Evolutionary conservation across 2,888 invertebrate species (phyloP), one percentile per base, ranked within the genome.

Genomic region (Drymonia ruficornis): DNA sequence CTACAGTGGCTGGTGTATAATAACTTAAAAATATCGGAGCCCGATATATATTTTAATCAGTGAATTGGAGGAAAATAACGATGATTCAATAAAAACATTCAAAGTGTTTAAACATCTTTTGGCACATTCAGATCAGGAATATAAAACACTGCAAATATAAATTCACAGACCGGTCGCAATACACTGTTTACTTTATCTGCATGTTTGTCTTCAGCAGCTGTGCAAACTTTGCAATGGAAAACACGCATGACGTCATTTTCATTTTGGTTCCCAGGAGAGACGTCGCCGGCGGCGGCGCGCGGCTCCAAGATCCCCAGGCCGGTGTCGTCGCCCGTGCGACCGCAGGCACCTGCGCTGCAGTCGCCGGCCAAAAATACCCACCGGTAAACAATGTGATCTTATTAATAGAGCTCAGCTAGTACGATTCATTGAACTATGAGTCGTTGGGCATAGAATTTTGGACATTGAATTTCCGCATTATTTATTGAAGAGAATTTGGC

Each of bases 251-350:
- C 58, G 60, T 63, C 65, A 60, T 47, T 34, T 7, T 59, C 53
- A 42, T 55, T 51, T 47, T 38, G 51, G 40, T 72, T 63, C 58
- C 12, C 76, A 92, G 91, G 91, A 59, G 91, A 91, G 67, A 91
- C 87, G 18, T 93, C 91, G 7, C 91, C 88, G 44, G 89, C 93
- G 7, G 72, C 89, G n/a, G 72, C 91, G 18, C 86, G 91, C 12
- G 95, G 95, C 58, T 96, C 96, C 0, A 96, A 95, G 74, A 97
- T 96, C 70, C 96, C 96, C 2, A 90, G 96, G 56, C 95, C 95
- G 1, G 95, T 96, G 62, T 94, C 95, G 0, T 96, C 96, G 23
- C 96, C 96, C 16, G 94, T 95, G 4, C 93, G 94, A 67, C 95
- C 95, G 15, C 86, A 87, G 40, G 90, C 91, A 51, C 91, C 91